Percentiles rank a stretch among this genome's conserved stretches.
Conservation (phyloP, 2,888 invertebrate species). For the Craniophora ligustri region DNA sequence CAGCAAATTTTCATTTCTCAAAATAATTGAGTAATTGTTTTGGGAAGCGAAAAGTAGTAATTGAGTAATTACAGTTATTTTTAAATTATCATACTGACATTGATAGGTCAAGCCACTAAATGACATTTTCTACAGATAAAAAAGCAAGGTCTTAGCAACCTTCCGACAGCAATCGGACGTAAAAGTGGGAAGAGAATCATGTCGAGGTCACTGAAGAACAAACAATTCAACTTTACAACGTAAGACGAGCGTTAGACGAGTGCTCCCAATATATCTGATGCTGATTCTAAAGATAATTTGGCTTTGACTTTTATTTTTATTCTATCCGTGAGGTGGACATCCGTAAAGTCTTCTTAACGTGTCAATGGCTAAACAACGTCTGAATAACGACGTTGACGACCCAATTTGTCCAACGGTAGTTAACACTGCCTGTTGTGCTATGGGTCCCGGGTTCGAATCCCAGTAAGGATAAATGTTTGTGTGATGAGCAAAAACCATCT, state of each 20-base stretch:
- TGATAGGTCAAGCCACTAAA: conserved; percentile 24
- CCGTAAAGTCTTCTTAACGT: not conserved
- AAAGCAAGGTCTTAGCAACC: conserved; percentile 54
- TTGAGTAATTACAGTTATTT: not conserved
- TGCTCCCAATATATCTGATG: conserved; percentile 13
- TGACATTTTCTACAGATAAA: conserved; percentile 49
- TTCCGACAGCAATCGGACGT: conserved; percentile 51
- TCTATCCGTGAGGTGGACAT: not conserved
- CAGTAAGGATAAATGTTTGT: too few relatives aligned
- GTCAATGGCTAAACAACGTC: too few relatives aligned
- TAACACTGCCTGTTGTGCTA: too few relatives aligned
- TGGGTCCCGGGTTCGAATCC: too few relatives aligned
- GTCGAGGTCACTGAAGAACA: conserved; percentile 60
- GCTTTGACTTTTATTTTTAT: not conserved
- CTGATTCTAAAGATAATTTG: not conserved
- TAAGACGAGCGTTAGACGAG: conserved; percentile 8
- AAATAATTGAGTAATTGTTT: too few relatives aligned
- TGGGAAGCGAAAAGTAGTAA: too few relatives aligned
- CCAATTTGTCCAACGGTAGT: too few relatives aligned
- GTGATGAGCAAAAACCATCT: too few relatives aligned
- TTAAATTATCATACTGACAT: conserved; percentile 18
- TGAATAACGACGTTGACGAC: too few relatives aligned
- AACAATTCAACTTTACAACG: conserved; percentile 51
- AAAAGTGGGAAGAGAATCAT: conserved; percentile 58
- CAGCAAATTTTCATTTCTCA: too few relatives aligned